These are phyloP conservation scores for Tetraodon nigroviridis DNA, from an alignment of 2,113 vertebrate genomes.

Conservation along the genomic window DNA sequence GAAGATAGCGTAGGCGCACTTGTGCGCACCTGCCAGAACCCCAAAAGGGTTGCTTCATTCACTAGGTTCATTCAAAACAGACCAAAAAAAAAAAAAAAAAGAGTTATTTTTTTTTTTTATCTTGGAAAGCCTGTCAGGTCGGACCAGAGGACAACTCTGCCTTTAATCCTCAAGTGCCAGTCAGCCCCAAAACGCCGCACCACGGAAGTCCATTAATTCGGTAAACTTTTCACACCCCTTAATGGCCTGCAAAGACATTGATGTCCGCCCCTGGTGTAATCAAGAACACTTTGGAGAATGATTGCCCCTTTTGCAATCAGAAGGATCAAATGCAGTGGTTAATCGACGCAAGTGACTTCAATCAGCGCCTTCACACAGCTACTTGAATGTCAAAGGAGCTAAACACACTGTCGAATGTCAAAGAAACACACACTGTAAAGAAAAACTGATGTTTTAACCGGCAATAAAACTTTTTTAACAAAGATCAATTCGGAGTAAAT, in stretches of 20 bases:
- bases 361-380: constrained; percentile 51
- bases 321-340: constrained; percentile 73
- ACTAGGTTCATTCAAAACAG: background rate
- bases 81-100: background rate
- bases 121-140: constrained; percentile 1
- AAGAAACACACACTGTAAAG: background rate
- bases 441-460: background rate
- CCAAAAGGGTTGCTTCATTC: no score
- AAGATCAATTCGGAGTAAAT: no score
- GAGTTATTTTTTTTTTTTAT: background rate
- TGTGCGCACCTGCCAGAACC: background rate
- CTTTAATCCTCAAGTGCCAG: constrained; percentile 74
- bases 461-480: no score
- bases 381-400: constrained; percentile 58
- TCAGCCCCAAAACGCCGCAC: constrained; percentile 65
- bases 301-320: constrained; percentile 68
- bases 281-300: constrained; percentile 71
- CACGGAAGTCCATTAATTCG: constrained; percentile 74
- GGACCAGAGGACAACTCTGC: constrained; percentile 39
- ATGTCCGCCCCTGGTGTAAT: constrained; percentile 70
- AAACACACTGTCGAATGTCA: no score
- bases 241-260: constrained; percentile 70
- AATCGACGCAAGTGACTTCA: constrained; percentile 72
- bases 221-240: constrained; percentile 72
- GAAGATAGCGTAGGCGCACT: constrained; percentile 10